These are phyloP conservation scores for Fregetta grallaria DNA, from an alignment of 2,113 vertebrate genomes.

Conservation along the genomic window DNA sequence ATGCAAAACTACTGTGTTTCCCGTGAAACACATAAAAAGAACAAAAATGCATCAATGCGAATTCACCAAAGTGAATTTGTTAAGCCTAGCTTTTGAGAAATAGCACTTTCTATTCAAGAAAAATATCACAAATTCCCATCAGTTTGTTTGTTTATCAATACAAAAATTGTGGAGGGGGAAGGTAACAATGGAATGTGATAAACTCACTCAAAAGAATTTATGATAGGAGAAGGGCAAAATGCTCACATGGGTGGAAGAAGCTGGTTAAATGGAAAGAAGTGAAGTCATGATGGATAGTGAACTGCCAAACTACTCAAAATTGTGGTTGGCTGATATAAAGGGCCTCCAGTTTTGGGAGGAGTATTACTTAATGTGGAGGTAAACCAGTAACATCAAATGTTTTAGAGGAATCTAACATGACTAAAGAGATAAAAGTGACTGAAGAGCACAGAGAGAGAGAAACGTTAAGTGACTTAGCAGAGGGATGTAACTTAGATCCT, in stretches of 20 bases:
- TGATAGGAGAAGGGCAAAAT: neutral
- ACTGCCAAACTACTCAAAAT: neutral
- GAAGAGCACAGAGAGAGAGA: neutral
- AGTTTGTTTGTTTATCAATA: neutral
- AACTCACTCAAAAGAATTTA: neutral
- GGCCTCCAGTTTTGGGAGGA: neutral
- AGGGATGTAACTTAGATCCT: neutral
- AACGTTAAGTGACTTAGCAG: neutral
- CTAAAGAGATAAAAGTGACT: neutral
- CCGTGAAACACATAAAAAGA: neutral
- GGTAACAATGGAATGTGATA: neutral
- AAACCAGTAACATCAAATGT: neutral
- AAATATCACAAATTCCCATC: neutral
- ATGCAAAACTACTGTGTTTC: neutral
- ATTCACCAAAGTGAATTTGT: neutral
- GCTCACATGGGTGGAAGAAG: neutral
- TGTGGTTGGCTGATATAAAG: neutral
- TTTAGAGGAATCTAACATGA: neutral
- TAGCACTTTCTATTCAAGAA: neutral
- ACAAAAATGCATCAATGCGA: neutral
- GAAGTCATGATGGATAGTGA: neutral
- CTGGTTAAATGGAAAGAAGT: neutral
- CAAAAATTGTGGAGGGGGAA: neutral
- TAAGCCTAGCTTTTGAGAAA: neutral
- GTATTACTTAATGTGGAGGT: neutral